phyloP scores from a whole-genome alignment of 2,113 vertebrate species.

The Coracopsis vasa region DNA sequence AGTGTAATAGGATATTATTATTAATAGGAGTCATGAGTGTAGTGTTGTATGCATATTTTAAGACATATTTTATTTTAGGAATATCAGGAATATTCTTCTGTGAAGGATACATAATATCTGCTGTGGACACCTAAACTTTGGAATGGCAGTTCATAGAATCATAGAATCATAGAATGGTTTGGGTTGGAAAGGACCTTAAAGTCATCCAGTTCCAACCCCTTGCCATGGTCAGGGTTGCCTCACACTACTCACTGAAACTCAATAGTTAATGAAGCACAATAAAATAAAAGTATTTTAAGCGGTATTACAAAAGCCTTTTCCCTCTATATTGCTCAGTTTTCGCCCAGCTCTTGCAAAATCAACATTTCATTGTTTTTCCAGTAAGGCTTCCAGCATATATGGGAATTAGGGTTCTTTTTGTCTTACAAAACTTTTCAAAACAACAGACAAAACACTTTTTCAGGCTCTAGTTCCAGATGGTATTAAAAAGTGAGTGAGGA shows the following conservation, averaged over 20 bases:
- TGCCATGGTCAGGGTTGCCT: background rate
- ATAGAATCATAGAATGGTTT: background rate
- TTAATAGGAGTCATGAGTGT: background rate
- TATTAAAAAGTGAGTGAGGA: conserved; percentile 26
- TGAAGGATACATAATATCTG: background rate
- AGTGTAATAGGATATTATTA: background rate
- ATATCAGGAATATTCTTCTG: background rate
- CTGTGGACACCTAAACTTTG: background rate
- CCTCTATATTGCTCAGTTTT: conserved; percentile 10
- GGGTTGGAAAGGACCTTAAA: background rate
- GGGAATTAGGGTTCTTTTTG: background rate
- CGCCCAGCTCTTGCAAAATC: conserved; percentile 11
- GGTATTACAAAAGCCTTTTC: background rate
- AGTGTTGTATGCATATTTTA: background rate
- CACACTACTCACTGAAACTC: background rate
- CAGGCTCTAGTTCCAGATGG: conserved; percentile 12
- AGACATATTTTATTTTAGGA: background rate
- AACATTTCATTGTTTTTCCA: conserved; percentile 35
- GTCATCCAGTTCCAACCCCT: background rate
- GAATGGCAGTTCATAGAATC: background rate
- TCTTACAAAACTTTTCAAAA: conserved; percentile 31
- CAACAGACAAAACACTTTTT: background rate
- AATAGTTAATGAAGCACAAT: background rate
- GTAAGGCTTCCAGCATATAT: conserved; percentile 17
- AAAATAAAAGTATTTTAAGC: background rate